phyloP scores from a whole-genome alignment of 2,888 invertebrate species.

The Lycaena phlaeas region DNA sequence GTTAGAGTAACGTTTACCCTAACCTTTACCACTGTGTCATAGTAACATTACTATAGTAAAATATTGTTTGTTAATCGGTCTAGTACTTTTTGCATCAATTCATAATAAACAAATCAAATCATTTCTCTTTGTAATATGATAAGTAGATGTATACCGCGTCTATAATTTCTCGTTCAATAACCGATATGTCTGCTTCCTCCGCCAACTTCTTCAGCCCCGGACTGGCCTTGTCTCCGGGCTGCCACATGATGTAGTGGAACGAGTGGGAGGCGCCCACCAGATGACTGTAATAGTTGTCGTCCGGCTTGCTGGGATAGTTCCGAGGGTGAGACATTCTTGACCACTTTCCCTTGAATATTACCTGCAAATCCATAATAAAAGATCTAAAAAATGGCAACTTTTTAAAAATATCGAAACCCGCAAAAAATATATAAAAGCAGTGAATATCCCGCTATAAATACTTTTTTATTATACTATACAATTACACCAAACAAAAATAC shows the following conservation, averaged over 20 bases:
- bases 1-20: too few species aligned
- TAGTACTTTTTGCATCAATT: not conserved
- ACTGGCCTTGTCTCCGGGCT: constrained; percentile 35
- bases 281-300: constrained; percentile 53
- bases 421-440: too few species aligned
- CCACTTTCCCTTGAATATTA: constrained; percentile 55
- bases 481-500: too few species aligned
- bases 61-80: too few species aligned
- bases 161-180: constrained; percentile 46
- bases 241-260: constrained; percentile 40
- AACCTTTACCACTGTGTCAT: too few species aligned
- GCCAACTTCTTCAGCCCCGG: constrained; percentile 39
- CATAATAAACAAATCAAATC: not conserved
- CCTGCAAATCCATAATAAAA: too few species aligned
- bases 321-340: constrained; percentile 51
- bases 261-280: constrained; percentile 58
- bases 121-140: not conserved
- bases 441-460: constrained; percentile 2
- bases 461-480: too few species aligned
- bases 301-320: constrained; percentile 51
- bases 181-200: constrained; percentile 32
- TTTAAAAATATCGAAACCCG: too few species aligned
- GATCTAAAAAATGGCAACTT: too few species aligned
- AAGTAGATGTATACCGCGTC: too few species aligned
- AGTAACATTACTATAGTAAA: too few species aligned